These are phyloP conservation scores for Daboia siamensis DNA, from an alignment of 2,113 vertebrate species.

Conservation along the genomic window DNA sequence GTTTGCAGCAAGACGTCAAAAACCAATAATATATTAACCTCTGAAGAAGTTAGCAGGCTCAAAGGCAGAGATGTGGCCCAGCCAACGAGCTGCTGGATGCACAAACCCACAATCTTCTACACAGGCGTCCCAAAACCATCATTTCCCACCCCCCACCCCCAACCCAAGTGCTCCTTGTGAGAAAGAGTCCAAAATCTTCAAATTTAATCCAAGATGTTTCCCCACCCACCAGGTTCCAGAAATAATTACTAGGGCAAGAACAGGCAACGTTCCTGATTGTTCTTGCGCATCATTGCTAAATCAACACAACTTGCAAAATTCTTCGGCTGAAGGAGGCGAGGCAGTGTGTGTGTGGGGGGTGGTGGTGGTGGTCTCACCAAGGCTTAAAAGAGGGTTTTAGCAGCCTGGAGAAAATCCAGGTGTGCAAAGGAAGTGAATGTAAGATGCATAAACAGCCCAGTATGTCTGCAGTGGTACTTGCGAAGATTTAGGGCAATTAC, in stretches of 20 bases:
- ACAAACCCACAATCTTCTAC: neutral
- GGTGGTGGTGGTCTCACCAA: neutral
- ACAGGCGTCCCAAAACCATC: neutral
- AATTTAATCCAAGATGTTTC: neutral
- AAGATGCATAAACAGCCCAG: neutral
- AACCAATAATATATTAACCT: neutral
- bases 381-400: neutral
- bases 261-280: neutral
- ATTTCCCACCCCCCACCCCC: fast-evolving
- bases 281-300: neutral
- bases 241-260: neutral
- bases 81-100: neutral
- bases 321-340: neutral
- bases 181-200: neutral
- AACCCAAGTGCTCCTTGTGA: neutral
- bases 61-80: too few species aligned
- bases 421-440: neutral
- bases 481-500: neutral
- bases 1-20: neutral
- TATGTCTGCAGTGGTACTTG: neutral
- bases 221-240: neutral
- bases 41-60: neutral
- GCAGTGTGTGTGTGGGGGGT: neutral
- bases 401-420: neutral
- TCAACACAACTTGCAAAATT: neutral